Percentiles rank a stretch among this genome's conserved stretches.
These are phyloP conservation scores for Tetanocera ferruginea DNA, from an alignment of 2,888 invertebrate genomes.

Conservation along the genomic window DNA sequence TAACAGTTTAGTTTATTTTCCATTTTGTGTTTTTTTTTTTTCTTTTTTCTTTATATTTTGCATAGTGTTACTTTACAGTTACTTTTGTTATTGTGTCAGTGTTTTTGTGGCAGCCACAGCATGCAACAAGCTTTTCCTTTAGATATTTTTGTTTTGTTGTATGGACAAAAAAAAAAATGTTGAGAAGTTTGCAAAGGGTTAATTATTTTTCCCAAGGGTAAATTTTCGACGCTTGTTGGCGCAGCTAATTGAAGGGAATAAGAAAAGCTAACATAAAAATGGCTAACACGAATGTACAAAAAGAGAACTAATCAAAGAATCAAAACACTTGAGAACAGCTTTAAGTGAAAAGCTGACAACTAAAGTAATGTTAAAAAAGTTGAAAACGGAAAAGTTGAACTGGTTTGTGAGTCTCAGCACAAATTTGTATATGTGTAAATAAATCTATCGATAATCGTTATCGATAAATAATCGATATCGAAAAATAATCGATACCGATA, in stretches of 20 bases:
- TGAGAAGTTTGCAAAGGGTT: background rate
- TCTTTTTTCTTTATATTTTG: background rate
- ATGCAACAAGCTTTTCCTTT: constrained; percentile 5
- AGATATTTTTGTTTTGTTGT: background rate
- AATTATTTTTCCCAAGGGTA: background rate
- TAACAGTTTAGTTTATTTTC: constrained; percentile 2
- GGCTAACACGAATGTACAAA: too few relatives aligned
- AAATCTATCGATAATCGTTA: too few relatives aligned
- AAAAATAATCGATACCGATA: too few relatives aligned
- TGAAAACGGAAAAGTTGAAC: too few relatives aligned
- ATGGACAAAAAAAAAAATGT: background rate
- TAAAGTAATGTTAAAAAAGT: too few relatives aligned
- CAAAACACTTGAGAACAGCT: too few relatives aligned
- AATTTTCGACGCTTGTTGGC: background rate
- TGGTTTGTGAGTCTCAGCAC: too few relatives aligned
- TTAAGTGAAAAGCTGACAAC: too few relatives aligned
- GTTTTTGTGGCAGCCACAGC: background rate
- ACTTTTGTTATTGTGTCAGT: background rate
- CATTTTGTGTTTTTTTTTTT: background rate
- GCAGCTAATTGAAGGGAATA: background rate
- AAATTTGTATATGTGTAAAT: too few relatives aligned
- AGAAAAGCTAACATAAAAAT: background rate
- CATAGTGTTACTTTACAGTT: background rate
- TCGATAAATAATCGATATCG: too few relatives aligned
- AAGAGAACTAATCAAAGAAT: too few relatives aligned